These are phyloP conservation scores for Sapayoa aenigma DNA, from an alignment of 2,113 vertebrate species.

Conservation along the genomic window DNA sequence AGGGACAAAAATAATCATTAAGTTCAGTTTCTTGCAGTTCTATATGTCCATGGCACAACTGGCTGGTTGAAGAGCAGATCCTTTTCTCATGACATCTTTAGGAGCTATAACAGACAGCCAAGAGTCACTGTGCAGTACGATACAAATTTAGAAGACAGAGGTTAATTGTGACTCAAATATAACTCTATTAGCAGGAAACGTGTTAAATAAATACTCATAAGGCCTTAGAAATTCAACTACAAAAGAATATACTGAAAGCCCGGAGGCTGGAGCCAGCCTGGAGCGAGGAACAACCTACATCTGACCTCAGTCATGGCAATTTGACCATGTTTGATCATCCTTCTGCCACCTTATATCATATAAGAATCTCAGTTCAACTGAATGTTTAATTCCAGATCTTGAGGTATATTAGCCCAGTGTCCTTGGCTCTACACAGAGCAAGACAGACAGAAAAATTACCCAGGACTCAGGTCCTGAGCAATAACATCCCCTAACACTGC, in stretches of 20 bases:
- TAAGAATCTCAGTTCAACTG: background rate
- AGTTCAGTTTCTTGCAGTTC: background rate
- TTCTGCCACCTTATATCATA: background rate
- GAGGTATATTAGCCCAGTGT: background rate
- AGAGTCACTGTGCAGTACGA: background rate
- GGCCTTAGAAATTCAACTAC: background rate
- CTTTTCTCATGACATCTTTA: background rate
- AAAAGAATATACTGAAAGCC: background rate
- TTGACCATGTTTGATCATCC: background rate
- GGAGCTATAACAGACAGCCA: background rate
- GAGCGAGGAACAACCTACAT: background rate
- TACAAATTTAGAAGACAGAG: background rate
- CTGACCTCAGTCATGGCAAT: background rate
- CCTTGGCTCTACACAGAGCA: background rate
- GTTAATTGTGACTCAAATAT: background rate
- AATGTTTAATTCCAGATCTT: background rate
- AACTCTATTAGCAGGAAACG: background rate
- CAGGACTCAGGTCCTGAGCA: background rate
- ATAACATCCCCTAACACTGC: background rate
- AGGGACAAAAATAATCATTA: background rate
- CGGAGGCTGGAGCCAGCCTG: background rate
- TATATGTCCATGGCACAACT: rapidly evolving
- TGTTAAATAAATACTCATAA: background rate
- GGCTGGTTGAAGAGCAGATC: background rate
- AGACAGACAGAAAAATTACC: rapidly evolving